A percentile compares a stretch with the other conserved stretches of the same genome.
Evolutionary conservation across 2,797 vertebrate species (phyloP).

Genomic region (Megalops cyprinoides): DNA sequence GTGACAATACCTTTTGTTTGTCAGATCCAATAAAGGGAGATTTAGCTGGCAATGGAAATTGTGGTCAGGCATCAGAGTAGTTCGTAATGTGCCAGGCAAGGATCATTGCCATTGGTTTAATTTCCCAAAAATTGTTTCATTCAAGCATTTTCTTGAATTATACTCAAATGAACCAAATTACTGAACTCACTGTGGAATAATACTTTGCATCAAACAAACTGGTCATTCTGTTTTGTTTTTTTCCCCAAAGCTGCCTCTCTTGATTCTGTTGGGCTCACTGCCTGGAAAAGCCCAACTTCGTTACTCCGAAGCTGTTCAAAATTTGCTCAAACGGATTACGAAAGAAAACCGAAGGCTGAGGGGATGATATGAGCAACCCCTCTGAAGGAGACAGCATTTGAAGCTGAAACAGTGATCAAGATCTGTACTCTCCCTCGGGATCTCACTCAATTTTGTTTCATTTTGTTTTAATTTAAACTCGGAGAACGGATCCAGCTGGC

Average conservation of each 20-base stretch:
- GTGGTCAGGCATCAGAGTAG: background rate
- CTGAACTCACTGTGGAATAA: background rate
- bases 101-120: background rate
- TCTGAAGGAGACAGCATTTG: background rate
- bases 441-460: background rate
- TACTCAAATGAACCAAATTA: background rate
- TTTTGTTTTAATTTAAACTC: constrained; percentile 24
- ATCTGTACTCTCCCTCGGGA: background rate
- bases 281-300: too few species aligned
- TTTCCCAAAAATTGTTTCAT: background rate
- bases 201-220: background rate
- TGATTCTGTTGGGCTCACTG: background rate
- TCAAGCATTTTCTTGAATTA: background rate
- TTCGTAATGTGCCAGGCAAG: background rate
- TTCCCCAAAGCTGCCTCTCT: background rate
- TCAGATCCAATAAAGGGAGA: background rate
- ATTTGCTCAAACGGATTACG: background rate
- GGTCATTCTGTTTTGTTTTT: background rate
- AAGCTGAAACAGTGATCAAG: background rate
- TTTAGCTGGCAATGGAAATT: too few species aligned
- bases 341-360: background rate
- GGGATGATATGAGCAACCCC: too few species aligned
- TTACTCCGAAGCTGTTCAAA: too few species aligned
- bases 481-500: constrained; percentile 24
- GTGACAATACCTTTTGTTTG: background rate